phyloP scores from a whole-genome alignment of 92 coral and sea anemone species.

The Meandrina meandrites region DNA sequence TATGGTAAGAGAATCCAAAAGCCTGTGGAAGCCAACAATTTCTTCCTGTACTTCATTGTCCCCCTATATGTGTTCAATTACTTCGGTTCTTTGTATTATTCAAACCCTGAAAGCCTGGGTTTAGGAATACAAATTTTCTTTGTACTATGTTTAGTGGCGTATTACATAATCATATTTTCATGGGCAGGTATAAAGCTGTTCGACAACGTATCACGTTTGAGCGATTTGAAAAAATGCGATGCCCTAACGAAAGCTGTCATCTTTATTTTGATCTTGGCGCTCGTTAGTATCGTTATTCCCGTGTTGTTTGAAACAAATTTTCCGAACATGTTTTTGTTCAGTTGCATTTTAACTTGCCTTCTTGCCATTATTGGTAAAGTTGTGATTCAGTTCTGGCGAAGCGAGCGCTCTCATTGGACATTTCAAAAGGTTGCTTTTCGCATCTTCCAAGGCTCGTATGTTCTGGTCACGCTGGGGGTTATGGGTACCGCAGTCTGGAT shows the following conservation, averaged over 20 bases:
- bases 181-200: slow-evolving; percentile 81
- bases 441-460: slow-evolving; percentile 68
- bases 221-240: slow-evolving; percentile 47
- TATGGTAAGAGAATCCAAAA: slow-evolving; percentile 36
- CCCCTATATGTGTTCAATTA: slow-evolving; percentile 87
- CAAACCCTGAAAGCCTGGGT: slow-evolving; percentile 14
- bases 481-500: slow-evolving; percentile 76
- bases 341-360: slow-evolving; percentile 69
- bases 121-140: slow-evolving; percentile 43
- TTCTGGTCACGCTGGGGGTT: slow-evolving; percentile 53
- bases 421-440: slow-evolving; percentile 46
- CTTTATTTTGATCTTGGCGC: slow-evolving; percentile 36
- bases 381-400: slow-evolving; percentile 38
- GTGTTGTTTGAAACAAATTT: slow-evolving; percentile 49
- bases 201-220: slow-evolving; percentile 28
- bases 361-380: slow-evolving; percentile 68
- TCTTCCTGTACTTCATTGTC: slow-evolving; percentile 76
- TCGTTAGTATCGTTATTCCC: slow-evolving; percentile 59
- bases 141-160: slow-evolving; percentile 44
- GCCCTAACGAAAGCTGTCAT: slow-evolving; percentile 53
- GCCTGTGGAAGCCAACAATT: slow-evolving; percentile 73
- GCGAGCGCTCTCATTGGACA: slow-evolving; percentile 36
- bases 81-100: slow-evolving; percentile 69
- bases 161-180: slow-evolving; percentile 65
- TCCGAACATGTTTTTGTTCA: slow-evolving; percentile 76